These are phyloP conservation scores for Trissonchulus latispiculum DNA, from an alignment of 2,888 invertebrate species.

Conservation along the genomic window DNA sequence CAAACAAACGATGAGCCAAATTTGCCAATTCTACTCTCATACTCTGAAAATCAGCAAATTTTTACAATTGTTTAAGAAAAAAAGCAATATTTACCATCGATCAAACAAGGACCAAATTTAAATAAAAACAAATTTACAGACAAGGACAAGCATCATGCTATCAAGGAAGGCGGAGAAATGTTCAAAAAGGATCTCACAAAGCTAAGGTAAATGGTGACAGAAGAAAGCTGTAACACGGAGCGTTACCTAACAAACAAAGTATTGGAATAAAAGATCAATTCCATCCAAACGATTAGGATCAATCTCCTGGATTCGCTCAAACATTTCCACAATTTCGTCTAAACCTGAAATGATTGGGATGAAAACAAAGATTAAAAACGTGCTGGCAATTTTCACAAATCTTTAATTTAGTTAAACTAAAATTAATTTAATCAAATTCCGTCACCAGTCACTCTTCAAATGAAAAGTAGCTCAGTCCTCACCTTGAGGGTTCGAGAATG, in stretches of 20 bases:
- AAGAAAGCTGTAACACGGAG: no score
- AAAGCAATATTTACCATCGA: not conserved
- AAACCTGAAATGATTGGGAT: not conserved
- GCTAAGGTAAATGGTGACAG: constrained; percentile 21
- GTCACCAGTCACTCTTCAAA: no score
- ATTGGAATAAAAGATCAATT: constrained; percentile 89
- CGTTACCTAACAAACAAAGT: constrained; percentile 69
- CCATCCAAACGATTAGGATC: constrained; percentile 91
- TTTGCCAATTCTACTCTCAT: constrained; percentile 79
- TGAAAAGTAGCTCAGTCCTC: not conserved
- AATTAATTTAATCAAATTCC: no score
- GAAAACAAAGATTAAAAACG: not conserved
- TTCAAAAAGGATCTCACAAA: not conserved
- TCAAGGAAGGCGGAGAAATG: not conserved
- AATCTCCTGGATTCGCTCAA: constrained; percentile 65
- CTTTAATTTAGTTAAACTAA: no score
- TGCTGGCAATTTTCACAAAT: no score
- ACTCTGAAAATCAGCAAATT: constrained; percentile 55
- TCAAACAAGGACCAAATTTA: not conserved
- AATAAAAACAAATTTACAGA: not conserved
- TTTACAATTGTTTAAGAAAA: no score
- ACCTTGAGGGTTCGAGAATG: constrained; percentile 5
- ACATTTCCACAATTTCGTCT: constrained; percentile 45
- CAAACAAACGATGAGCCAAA: constrained; percentile 80
- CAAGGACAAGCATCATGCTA: constrained; percentile 3